phyloP scores from a whole-genome alignment of 1,140 invertebrate genomes.

The Hycleus cichorii region DNA sequence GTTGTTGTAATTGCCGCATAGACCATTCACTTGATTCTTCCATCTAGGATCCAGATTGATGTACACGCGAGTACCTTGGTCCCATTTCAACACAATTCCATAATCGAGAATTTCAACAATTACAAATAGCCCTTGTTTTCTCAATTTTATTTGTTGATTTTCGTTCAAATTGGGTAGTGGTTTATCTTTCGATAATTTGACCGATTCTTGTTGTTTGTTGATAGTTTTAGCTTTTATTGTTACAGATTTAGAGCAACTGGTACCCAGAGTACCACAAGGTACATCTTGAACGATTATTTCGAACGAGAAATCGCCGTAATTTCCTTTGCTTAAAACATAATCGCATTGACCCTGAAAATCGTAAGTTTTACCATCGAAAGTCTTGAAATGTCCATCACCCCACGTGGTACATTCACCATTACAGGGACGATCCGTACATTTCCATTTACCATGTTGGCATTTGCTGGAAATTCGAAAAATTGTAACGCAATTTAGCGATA shows the following conservation, averaged over 20 bases:
- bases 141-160: conserved; percentile 47
- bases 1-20: conserved; percentile 88
- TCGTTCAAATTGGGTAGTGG: conserved; percentile 36
- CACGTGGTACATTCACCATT: conserved; percentile 68
- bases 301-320: conserved; percentile 47
- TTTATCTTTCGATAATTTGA: conserved; percentile 53
- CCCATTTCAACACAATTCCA: conserved; percentile 79
- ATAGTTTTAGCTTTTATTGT: conserved; percentile 47
- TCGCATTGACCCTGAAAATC: conserved; percentile 85
- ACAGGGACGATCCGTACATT: conserved; percentile 56
- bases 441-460: conserved; percentile 62
- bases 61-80: conserved; percentile 74
- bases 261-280: conserved; percentile 76
- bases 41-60: conserved; percentile 66
- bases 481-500: too few species aligned
- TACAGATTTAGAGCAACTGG: conserved; percentile 80
- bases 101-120: conserved; percentile 70
- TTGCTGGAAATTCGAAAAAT: conserved; percentile 41
- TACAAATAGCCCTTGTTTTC: conserved; percentile 64
- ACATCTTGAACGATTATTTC: conserved; percentile 69
- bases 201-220: conserved; percentile 36
- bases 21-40: conserved; percentile 67
- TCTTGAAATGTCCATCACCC: conserved; percentile 82
- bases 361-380: conserved; percentile 75
- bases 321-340: conserved; percentile 73